Conservation (phyloP, 2,888 invertebrate species). For the Lycophotia porphyrea region DNA sequence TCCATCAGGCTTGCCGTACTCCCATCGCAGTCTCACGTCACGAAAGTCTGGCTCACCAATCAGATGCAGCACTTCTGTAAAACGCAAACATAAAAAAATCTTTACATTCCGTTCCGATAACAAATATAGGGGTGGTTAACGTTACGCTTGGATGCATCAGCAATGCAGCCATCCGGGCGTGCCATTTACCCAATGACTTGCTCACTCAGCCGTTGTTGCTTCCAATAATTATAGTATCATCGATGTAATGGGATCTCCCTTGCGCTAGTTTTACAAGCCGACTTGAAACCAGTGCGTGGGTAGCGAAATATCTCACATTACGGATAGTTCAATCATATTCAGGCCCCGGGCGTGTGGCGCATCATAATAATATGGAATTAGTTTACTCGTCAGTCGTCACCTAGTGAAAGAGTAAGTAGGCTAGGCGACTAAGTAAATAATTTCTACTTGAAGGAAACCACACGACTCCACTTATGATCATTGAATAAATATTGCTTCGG, state of each 20-base stretch:
- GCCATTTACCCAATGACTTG: slow-evolving; percentile 88
- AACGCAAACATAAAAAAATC: slow-evolving; percentile 54
- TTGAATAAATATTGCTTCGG: slow-evolving; percentile 40
- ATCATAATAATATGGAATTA: slow-evolving; percentile 57
- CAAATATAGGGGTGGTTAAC: slow-evolving; percentile 60
- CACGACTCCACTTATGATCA: slow-evolving; percentile 36
- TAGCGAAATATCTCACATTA: slow-evolving; percentile 53
- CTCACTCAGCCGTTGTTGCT: slow-evolving; percentile 81
- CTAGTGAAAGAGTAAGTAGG: slow-evolving; percentile 50
- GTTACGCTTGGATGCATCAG: slow-evolving; percentile 75
- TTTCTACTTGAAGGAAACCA: slow-evolving; percentile 57
- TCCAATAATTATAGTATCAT: slow-evolving; percentile 72
- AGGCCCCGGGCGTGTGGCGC: slow-evolving; percentile 39
- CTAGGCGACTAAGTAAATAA: slow-evolving; percentile 51
- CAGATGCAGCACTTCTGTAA: slow-evolving; percentile 91
- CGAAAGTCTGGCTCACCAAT: slow-evolving; percentile 92
- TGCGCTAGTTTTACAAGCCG: slow-evolving; percentile 53
- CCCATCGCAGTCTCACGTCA: slow-evolving; percentile 92
- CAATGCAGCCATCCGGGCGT: slow-evolving; percentile 80
- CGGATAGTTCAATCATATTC: slow-evolving; percentile 44
- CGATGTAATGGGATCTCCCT: slow-evolving; percentile 71
- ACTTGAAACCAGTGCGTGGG: slow-evolving; percentile 39
- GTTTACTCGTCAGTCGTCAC: slow-evolving; percentile 54
- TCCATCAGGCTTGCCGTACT: slow-evolving; percentile 86
- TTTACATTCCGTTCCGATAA: slow-evolving; percentile 39